These are phyloP conservation scores for Petroica traversi DNA, from an alignment of 2,113 vertebrate genomes.

Conservation along the genomic window DNA sequence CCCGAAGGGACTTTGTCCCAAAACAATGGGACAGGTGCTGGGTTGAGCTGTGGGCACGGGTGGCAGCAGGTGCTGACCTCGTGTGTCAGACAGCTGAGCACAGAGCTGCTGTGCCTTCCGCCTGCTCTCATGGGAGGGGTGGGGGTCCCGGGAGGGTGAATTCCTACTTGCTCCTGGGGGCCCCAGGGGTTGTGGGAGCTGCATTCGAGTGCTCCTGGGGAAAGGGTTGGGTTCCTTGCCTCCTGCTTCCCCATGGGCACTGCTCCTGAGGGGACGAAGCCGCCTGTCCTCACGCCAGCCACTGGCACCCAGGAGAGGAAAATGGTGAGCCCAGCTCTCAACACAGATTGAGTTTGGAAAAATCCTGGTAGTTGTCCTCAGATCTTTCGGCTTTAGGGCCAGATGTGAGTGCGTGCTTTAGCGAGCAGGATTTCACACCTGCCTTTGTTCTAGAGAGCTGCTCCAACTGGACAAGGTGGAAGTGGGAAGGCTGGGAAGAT, in stretches of 20 bases:
- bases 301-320: background rate
- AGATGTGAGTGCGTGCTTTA: background rate
- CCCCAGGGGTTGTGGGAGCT: background rate
- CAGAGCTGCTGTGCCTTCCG: fast-evolving
- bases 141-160: fast-evolving
- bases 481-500: background rate
- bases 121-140: fast-evolving
- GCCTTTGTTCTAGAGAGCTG: background rate
- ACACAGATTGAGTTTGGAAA: background rate
- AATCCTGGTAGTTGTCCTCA: background rate
- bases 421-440: background rate
- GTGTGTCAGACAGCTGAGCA: background rate
- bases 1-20: background rate
- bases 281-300: fast-evolving
- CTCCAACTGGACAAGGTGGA: background rate
- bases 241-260: background rate
- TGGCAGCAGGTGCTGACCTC: background rate
- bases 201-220: fast-evolving
- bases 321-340: background rate
- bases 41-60: background rate
- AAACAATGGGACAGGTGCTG: background rate
- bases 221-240: background rate
- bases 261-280: background rate
- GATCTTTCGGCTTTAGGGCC: background rate
- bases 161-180: background rate